Percentiles rank a stretch among this genome's conserved stretches.
These are phyloP conservation scores for Gasterosteus nipponicus DNA, from an alignment of 2,113 vertebrate genomes.

Conservation along the genomic window DNA sequence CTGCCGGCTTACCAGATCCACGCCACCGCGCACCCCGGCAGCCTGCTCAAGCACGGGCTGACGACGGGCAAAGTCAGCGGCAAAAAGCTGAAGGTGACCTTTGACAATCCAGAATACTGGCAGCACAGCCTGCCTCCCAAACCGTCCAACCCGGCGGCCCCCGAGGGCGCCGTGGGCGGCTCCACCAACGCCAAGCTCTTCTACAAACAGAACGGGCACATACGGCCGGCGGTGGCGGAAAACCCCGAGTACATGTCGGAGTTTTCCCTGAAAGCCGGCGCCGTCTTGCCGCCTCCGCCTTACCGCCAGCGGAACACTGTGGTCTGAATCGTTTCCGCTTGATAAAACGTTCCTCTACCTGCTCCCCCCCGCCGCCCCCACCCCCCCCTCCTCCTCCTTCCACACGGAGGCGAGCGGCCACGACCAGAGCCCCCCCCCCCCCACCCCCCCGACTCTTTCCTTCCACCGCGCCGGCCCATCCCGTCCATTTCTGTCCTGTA, in stretches of 20 bases:
- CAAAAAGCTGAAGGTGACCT: constrained; percentile 94
- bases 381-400: constrained; percentile 40
- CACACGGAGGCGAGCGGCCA: constrained; percentile 18
- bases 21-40: constrained; percentile 60
- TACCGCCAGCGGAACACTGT: constrained; percentile 98
- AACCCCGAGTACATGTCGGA: constrained; percentile 96
- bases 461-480: constrained; percentile 17
- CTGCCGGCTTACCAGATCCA: constrained; percentile 75
- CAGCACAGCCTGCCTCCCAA: constrained; percentile 94
- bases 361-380: constrained; percentile 49
- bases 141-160: constrained; percentile 83
- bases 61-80: constrained; percentile 72
- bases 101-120: constrained; percentile 99
- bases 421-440: constrained; percentile 17
- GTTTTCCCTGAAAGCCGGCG: constrained; percentile 92
- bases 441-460: constrained; percentile 19
- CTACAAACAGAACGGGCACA: constrained; percentile 96
- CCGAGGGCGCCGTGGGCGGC: constrained; percentile 84
- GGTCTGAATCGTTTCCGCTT: constrained; percentile 82
- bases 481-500: constrained; percentile 65
- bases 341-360: constrained; percentile 25
- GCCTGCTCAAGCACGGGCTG: constrained; percentile 75
- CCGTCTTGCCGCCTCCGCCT: constrained; percentile 93
- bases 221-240: constrained; percentile 91
- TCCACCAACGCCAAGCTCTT: constrained; percentile 93